Base-by-base conservation (phyloP, 2,797 vertebrate genomes). In the Potorous gilbertii region DNA sequence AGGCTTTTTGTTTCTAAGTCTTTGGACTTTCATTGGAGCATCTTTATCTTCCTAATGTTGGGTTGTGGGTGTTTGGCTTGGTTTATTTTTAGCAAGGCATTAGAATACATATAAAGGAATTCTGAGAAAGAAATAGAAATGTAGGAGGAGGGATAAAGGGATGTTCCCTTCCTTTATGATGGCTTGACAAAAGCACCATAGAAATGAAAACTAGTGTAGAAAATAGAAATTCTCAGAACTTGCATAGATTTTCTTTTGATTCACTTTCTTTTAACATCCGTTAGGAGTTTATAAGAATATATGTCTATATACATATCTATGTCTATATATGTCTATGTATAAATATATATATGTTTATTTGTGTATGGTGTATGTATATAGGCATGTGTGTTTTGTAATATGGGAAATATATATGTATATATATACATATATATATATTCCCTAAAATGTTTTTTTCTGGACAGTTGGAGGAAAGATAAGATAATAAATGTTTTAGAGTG, bases 51-150 rank as follows among this genome's bases (percentile, higher is more conserved):
- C 16, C 62, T 46, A 24, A 46, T 40, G 66, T 81, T 81, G n/a
- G 62, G n/a, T 1, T 81, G 66, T 81, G 66, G 66, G n/a, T 81
- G 66, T 66, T 54, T n/a, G 50, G 16, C 3, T 31, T 66, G 52
- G 5, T n/a, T 97, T 90, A 40, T 50, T 31, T 94, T 89, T 92
- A 66, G 46, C 18, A 81, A 56, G 27, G 12, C 9, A 62, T 95
- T 93, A 59, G 46, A 56, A 54, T 93, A 91, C 18, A 28, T 16
- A 18, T 52, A 2, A 0, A 55, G 28, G 8, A 93, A 27, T 56
- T 94, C 92, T 94, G 40, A 40, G 66, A 55, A 54, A 46, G 11
- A 56, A 55, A 1, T 18, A 56, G 28, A 27, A 92, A 55, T 46
- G 52, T 54, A 92, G 81, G 40, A 8, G 16, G 34, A 90, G 54